phyloP scores from a whole-genome alignment of 2,113 vertebrate genomes.

The Melanerpes formicivorus region DNA sequence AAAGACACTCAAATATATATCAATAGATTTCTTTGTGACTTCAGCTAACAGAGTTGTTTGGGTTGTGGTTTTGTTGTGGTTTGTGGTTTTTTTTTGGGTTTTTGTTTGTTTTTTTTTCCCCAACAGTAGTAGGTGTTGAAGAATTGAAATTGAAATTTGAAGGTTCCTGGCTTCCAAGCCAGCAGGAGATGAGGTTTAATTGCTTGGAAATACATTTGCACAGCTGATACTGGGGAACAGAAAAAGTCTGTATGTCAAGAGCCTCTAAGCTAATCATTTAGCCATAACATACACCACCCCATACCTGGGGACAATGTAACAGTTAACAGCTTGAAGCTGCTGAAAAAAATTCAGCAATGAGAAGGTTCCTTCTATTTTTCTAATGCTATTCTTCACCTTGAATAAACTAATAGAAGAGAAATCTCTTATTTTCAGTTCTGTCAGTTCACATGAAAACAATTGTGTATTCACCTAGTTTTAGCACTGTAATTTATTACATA shows the following conservation, averaged over 20 bases:
- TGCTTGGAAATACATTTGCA: constrained; percentile 83
- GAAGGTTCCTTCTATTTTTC: constrained; percentile 62
- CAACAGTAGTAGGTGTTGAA: constrained; percentile 72
- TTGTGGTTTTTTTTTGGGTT: constrained; percentile 31
- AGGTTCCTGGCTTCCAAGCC: constrained; percentile 75
- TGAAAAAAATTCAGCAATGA: constrained; percentile 68
- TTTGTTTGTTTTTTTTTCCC: not conserved
- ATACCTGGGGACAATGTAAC: constrained; percentile 73
- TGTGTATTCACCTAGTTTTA: constrained; percentile 48
- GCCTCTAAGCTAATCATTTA: constrained; percentile 78
- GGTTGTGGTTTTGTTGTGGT: not conserved
- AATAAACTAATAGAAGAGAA: constrained; percentile 68
- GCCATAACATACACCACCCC: constrained; percentile 68
- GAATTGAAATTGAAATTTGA: constrained; percentile 80
- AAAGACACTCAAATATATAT: constrained; percentile 65
- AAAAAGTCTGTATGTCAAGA: constrained; percentile 77
- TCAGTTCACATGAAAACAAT: constrained; percentile 62
- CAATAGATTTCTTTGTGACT: constrained; percentile 78
- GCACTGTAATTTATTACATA: constrained; percentile 64
- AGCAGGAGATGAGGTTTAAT: constrained; percentile 81
- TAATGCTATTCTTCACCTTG: constrained; percentile 61
- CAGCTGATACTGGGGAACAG: constrained; percentile 75
- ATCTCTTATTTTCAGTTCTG: constrained; percentile 61
- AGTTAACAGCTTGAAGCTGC: constrained; percentile 78
- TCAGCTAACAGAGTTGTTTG: constrained; percentile 51